Evolutionary conservation across 64 coral and sea anemone genomes (phyloP).

Genomic region (Montipora efflorescens): DNA sequence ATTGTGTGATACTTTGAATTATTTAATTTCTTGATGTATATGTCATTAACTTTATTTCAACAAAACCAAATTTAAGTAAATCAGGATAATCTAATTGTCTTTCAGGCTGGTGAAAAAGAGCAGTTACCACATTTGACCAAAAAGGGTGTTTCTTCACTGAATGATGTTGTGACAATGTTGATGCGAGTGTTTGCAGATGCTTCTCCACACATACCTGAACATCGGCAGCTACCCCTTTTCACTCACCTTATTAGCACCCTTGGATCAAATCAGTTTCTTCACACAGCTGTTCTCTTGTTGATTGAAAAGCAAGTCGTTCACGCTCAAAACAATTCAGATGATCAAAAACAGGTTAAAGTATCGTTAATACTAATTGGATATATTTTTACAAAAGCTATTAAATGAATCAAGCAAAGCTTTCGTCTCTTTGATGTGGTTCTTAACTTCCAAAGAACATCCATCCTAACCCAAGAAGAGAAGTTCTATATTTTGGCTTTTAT

Average conservation of each 20-base stretch:
- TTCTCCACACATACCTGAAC: constrained; percentile 94
- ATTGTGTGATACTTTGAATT: too few species aligned
- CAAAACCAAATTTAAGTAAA: too few species aligned
- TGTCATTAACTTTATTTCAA: too few species aligned
- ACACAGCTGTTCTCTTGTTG: constrained; percentile 76
- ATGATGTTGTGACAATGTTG: constrained; percentile 90
- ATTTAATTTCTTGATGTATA: too few species aligned
- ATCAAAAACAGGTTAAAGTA: constrained; percentile 47
- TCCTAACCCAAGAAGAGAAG: too few species aligned
- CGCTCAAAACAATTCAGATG: background rate
- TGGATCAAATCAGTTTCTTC: constrained; percentile 75
- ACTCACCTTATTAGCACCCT: constrained; percentile 85
- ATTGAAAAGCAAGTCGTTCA: constrained; percentile 76
- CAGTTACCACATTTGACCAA: constrained; percentile 61
- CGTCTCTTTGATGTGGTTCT: too few species aligned
- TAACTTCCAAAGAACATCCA: too few species aligned
- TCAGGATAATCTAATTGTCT: too few species aligned
- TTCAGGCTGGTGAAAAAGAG: constrained; percentile 79
- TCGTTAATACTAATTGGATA: background rate
- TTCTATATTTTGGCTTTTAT: too few species aligned
- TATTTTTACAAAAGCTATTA: background rate
- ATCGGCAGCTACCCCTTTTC: constrained; percentile 88
- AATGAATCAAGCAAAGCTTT: too few species aligned
- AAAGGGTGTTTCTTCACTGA: constrained; percentile 58
- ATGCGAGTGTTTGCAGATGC: constrained; percentile 99